Evolutionary conservation across 2,888 invertebrate genomes (phyloP).

Genomic region (Neoitamus cyanurus): DNA sequence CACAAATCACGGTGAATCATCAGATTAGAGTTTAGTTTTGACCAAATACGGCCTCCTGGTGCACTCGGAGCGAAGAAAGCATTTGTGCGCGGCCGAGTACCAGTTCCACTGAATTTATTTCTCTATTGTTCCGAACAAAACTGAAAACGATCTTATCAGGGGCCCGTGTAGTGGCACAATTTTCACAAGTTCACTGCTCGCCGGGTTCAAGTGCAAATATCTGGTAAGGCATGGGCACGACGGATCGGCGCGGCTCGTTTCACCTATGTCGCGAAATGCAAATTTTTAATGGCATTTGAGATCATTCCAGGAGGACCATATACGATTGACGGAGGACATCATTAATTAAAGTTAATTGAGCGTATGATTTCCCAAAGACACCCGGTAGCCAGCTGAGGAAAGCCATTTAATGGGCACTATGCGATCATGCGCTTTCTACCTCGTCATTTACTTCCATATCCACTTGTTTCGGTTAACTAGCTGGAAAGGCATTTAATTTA

Average conservation of each 20-base stretch:
- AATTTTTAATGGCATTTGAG: neutral
- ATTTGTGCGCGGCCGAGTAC: slow-evolving; percentile 35
- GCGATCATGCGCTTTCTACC: neutral
- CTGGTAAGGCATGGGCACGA: slow-evolving; percentile 6
- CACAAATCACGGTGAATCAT: slow-evolving; percentile 45
- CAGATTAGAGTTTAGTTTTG: slow-evolving; percentile 48
- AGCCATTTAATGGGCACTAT: neutral
- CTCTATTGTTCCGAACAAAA: slow-evolving; percentile 51
- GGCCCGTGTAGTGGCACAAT: slow-evolving; percentile 48
- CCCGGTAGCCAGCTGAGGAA: neutral
- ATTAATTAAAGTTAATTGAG: slow-evolving; percentile 1
- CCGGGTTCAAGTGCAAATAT: slow-evolving; percentile 35
- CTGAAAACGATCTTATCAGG: slow-evolving; percentile 49
- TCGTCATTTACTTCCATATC: neutral
- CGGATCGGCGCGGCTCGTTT: neutral
- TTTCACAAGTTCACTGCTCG: slow-evolving; percentile 49
- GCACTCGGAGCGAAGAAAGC: slow-evolving; percentile 34
- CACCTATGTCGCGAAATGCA: slow-evolving; percentile 11
- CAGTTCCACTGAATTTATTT: slow-evolving; percentile 52
- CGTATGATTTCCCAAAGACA: neutral
- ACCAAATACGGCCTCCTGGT: slow-evolving; percentile 50
- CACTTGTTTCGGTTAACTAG: too few species aligned
- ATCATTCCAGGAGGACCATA: neutral
- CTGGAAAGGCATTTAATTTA: too few species aligned
- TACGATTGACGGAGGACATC: neutral